phyloP scores from a whole-genome alignment of 2,113 vertebrate genomes.

The Cyprinodon tularosa region DNA sequence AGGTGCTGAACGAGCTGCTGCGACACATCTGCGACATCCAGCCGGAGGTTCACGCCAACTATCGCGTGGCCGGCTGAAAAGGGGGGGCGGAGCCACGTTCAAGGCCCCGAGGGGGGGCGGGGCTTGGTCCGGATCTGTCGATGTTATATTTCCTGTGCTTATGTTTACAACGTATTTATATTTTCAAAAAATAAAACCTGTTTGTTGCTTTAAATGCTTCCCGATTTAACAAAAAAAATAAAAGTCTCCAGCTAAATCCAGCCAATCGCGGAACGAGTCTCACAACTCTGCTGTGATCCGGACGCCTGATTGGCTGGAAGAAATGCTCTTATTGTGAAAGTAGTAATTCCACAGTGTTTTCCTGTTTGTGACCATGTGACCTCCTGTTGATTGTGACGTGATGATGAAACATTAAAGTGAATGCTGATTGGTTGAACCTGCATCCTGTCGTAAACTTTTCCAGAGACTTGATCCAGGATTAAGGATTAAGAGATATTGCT shows the following conservation, averaged over 20 bases:
- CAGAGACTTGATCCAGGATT: not conserved
- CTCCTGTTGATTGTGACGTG: constrained; percentile 40
- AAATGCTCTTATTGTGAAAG: constrained; percentile 42
- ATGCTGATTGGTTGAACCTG: constrained; percentile 27
- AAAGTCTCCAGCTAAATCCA: constrained; percentile 12
- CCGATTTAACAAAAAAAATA: constrained; percentile 9
- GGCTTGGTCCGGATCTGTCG: constrained; percentile 4
- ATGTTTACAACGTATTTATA: constrained; percentile 59
- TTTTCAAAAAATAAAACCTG: not conserved
- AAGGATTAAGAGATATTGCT: no score
- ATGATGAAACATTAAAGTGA: constrained; percentile 39
- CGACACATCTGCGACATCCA: constrained; percentile 90
- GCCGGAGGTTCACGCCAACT: constrained; percentile 95
- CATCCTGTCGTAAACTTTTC: not conserved
- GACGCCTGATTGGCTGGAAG: constrained; percentile 12
- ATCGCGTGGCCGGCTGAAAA: constrained; percentile 87
- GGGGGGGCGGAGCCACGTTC: not conserved
- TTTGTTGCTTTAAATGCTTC: not conserved
- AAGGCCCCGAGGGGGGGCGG: not conserved
- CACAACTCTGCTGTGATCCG: not conserved
- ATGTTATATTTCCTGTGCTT: constrained; percentile 32
- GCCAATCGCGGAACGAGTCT: not conserved
- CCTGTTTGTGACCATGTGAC: constrained; percentile 39
- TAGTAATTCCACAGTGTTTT: constrained; percentile 16
- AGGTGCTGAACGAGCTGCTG: constrained; percentile 87